phyloP scores from a whole-genome alignment of 2,888 invertebrate species.

The Limnephilus auricula region DNA sequence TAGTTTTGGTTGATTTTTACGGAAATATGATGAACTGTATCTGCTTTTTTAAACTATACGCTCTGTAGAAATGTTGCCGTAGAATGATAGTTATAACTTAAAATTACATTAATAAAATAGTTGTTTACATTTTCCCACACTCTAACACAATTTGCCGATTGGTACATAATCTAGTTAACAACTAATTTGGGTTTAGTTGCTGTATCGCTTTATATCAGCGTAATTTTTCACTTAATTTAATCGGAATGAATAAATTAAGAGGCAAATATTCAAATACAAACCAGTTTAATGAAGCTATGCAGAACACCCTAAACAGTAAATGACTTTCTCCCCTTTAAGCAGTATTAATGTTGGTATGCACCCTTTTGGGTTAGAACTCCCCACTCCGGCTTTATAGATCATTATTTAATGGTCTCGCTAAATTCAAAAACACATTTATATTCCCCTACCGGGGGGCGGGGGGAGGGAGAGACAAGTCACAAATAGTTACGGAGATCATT shows the following conservation, averaged over 20 bases:
- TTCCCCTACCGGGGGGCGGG: not conserved
- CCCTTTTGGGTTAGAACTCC: constrained; percentile 45
- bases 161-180: no score
- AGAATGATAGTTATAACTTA: no score
- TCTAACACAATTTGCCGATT: no score
- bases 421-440: constrained; percentile 51
- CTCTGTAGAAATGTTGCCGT: no score
- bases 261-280: constrained; percentile 20
- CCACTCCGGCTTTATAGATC: constrained; percentile 41
- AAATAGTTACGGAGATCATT: constrained; percentile 24
- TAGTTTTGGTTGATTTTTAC: no score
- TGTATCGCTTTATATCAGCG: not conserved
- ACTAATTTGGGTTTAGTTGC: no score
- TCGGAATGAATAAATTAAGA: not conserved
- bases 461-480: constrained; percentile 20
- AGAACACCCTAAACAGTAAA: not conserved
- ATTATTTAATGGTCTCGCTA: constrained; percentile 48
- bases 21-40: no score
- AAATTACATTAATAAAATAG: no score
- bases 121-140: no score
- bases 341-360: constrained; percentile 35
- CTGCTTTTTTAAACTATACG: no score
- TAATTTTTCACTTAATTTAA: constrained; percentile 19
- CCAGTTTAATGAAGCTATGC: constrained; percentile 29
- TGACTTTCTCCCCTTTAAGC: constrained; percentile 15